phyloP scores from a whole-genome alignment of 2,113 vertebrate genomes.

The Grus americana region DNA sequence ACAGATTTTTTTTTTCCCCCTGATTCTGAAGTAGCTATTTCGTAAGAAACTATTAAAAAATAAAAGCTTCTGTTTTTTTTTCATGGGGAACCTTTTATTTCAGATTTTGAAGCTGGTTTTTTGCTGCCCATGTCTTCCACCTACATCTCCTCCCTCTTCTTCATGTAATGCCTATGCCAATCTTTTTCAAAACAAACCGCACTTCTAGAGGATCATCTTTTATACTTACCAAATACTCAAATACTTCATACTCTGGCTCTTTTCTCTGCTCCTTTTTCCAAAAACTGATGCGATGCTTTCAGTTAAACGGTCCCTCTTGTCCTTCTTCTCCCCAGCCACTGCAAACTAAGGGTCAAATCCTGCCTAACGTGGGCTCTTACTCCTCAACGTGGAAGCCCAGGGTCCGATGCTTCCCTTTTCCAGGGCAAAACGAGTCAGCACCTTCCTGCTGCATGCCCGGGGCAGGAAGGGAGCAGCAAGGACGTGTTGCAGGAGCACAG shows the following conservation, averaged over 20 bases:
- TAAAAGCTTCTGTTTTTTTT: not conserved
- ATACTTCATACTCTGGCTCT: not conserved
- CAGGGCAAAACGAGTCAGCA: not conserved
- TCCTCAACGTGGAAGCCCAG: accelerated
- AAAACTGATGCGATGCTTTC: not conserved
- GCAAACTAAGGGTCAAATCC: not conserved
- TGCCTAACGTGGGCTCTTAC: accelerated
- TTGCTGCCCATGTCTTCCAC: not conserved
- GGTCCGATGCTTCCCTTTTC: not conserved
- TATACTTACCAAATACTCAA: not conserved
- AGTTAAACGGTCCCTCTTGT: not conserved
- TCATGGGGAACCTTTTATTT: not conserved
- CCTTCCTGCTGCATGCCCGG: not conserved
- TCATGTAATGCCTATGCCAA: not conserved
- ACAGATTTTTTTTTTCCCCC: not conserved
- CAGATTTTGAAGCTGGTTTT: not conserved
- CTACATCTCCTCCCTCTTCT: not conserved
- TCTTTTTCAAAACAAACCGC: not conserved
- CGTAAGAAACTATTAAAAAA: not conserved
- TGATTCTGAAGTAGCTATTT: not conserved
- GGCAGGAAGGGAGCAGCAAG: not conserved
- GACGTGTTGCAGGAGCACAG: not conserved
- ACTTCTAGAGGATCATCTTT: not conserved
- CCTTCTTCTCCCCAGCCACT: not conserved
- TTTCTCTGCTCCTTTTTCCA: not conserved